Evolutionary conservation across 2,888 invertebrate species (phyloP).

Genomic region (Gymnosoma rotundatum): DNA sequence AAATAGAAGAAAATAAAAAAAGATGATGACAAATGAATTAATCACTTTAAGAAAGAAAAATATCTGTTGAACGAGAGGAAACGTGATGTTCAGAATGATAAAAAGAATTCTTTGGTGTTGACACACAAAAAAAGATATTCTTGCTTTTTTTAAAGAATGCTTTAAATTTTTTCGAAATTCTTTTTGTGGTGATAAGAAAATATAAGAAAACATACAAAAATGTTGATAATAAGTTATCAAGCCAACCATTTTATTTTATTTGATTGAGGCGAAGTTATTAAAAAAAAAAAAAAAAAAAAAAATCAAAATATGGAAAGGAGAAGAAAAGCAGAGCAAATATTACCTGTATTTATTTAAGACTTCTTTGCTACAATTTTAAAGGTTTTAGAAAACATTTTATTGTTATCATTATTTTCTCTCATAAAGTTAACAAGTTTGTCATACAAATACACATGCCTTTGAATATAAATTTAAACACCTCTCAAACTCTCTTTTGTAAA

Average conservation of each 20-base stretch:
- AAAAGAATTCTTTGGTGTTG: neutral
- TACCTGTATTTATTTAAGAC: too few relatives aligned
- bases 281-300: too few relatives aligned
- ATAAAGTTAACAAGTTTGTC: neutral
- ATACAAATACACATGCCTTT: neutral
- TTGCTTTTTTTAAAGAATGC: neutral
- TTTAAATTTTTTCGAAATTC: conserved; percentile 37
- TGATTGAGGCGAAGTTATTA: too few relatives aligned
- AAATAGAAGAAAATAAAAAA: conserved; percentile 2
- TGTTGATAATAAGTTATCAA: neutral
- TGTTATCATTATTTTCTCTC: neutral
- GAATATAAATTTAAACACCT: neutral
- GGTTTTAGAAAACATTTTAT: too few relatives aligned
- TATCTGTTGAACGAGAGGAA: neutral
- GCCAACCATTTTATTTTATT: too few relatives aligned
- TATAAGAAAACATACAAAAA: neutral
- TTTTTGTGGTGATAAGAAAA: neutral
- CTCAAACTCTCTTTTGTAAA: neutral
- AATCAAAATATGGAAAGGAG: too few relatives aligned
- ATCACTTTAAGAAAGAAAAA: conserved; percentile 25
- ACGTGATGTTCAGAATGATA: neutral
- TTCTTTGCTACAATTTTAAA: too few relatives aligned
- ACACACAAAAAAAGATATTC: neutral
- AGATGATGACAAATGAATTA: conserved; percentile 47
- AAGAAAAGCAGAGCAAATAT: too few relatives aligned